phyloP scores from a whole-genome alignment of 2,797 vertebrate genomes.

The Cyprinodon diabolis region DNA sequence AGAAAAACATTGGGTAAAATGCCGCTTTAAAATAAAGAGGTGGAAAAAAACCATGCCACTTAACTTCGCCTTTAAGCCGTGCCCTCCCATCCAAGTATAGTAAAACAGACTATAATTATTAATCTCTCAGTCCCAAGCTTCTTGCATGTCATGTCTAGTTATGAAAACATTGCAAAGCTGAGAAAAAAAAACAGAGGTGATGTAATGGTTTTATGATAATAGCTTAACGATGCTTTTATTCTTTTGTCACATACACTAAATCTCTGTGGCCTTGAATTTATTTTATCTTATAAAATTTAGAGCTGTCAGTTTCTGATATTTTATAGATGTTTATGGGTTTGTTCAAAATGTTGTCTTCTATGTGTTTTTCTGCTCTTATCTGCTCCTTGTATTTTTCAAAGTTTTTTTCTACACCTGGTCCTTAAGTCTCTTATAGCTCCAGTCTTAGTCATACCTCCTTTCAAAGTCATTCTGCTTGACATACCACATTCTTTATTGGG shows the following conservation, averaged over 20 bases:
- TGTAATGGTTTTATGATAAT: background rate
- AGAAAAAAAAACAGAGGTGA: background rate
- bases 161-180: background rate
- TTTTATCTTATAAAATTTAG: too few species aligned
- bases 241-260: background rate
- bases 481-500: background rate
- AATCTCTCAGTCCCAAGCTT: background rate
- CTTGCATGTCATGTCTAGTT: background rate
- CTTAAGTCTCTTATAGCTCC: background rate
- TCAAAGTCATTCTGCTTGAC: too few species aligned
- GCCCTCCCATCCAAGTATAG: too few species aligned
- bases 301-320: background rate
- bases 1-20: background rate
- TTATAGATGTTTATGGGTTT: background rate
- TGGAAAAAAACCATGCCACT: background rate
- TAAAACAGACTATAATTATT: background rate
- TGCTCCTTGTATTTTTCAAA: background rate
- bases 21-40: background rate
- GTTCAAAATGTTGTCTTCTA: background rate
- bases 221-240: background rate
- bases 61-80: background rate
- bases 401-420: background rate
- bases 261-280: background rate
- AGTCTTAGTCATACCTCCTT: background rate
- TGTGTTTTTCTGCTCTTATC: background rate